A percentile compares a stretch with the other conserved stretches of the same genome.
Conservation (phyloP, 2,113 vertebrate species). For the Channa argus region DNA sequence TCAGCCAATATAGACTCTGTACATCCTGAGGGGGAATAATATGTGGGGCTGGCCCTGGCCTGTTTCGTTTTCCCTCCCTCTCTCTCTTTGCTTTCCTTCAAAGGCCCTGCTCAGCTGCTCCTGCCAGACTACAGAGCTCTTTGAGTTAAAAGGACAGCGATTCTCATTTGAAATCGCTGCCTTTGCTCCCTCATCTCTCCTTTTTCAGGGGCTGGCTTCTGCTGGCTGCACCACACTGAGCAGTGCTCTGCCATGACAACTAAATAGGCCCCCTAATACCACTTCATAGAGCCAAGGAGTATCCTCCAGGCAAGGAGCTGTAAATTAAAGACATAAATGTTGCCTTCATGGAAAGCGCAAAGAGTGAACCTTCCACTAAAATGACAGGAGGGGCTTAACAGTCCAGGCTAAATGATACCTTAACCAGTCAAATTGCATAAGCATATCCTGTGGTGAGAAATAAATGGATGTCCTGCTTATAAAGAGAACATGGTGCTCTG, state of each 20-base stretch:
- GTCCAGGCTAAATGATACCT: constrained; percentile 79
- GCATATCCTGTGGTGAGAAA: constrained; percentile 70
- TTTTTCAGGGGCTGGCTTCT: constrained; percentile 74
- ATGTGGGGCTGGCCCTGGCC: constrained; percentile 78
- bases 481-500: constrained; percentile 45
- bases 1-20: constrained; percentile 81
- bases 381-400: constrained; percentile 80
- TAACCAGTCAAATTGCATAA: constrained; percentile 81
- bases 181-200: constrained; percentile 76
- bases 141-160: constrained; percentile 85
- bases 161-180: constrained; percentile 83
- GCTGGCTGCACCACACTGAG: constrained; percentile 78
- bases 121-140: constrained; percentile 84
- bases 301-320: constrained; percentile 82
- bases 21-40: constrained; percentile 83
- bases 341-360: constrained; percentile 78
- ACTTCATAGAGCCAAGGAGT: constrained; percentile 83
- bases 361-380: constrained; percentile 79
- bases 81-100: constrained; percentile 76
- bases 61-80: constrained; percentile 79
- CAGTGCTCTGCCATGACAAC: constrained; percentile 83
- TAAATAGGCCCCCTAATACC: constrained; percentile 85
- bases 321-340: constrained; percentile 86
- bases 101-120: constrained; percentile 80
- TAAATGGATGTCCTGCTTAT: constrained; percentile 73